Conservation (phyloP, 2,113 vertebrate genomes). For the Myotis lucifugus region DNA sequence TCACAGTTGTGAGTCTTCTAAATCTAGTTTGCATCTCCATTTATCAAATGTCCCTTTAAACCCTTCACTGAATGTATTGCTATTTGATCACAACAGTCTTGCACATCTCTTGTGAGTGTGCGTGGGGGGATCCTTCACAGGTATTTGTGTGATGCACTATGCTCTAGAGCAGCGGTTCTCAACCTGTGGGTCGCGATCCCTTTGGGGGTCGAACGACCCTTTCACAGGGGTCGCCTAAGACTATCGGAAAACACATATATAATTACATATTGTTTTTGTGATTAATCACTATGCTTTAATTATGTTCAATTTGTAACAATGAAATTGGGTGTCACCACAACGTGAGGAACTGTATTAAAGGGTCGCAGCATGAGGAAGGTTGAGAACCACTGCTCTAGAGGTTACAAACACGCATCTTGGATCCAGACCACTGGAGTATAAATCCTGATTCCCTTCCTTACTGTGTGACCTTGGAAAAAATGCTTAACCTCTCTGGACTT, state of each 20-base stretch:
- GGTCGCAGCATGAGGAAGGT: too few relatives aligned
- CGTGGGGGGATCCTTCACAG: neutral
- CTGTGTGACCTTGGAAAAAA: neutral
- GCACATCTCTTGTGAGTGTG: neutral
- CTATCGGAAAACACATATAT: too few relatives aligned
- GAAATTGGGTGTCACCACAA: too few relatives aligned
- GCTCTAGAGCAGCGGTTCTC: neutral
- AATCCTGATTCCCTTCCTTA: neutral
- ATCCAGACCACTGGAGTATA: neutral
- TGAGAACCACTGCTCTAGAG: neutral
- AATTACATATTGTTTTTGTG: too few relatives aligned
- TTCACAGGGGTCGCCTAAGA: too few relatives aligned
- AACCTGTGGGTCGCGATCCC: too few relatives aligned
- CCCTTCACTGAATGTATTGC: neutral
- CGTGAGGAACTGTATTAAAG: too few relatives aligned
- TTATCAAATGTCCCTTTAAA: neutral
- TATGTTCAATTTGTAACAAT: too few relatives aligned
- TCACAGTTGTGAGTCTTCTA: neutral
- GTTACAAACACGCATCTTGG: neutral
- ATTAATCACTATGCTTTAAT: too few relatives aligned
- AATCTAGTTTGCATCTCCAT: neutral
- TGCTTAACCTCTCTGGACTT: neutral
- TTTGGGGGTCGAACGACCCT: too few relatives aligned
- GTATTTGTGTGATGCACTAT: neutral
- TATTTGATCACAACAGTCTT: neutral